Evolutionary conservation across 2,113 vertebrate genomes (phyloP).

Genomic region (Corythoichthys haematopterus): DNA sequence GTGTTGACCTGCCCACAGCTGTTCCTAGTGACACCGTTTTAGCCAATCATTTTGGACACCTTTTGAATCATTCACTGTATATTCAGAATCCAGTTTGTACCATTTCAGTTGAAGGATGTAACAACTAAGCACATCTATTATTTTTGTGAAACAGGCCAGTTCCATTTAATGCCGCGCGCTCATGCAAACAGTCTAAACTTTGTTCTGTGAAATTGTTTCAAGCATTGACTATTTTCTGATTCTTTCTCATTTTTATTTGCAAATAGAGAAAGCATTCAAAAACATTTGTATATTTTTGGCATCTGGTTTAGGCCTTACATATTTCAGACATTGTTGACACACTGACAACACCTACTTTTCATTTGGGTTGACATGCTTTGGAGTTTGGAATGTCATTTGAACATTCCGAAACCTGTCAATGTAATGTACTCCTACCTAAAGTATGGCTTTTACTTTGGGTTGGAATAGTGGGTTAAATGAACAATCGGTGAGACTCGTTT

Average conservation of each 20-base stretch:
- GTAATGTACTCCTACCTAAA: neutral
- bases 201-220: neutral
- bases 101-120: neutral
- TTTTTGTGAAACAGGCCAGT: neutral
- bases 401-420: neutral
- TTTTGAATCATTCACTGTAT: constrained; percentile 5
- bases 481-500: constrained; percentile 77
- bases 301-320: neutral
- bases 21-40: neutral
- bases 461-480: constrained; percentile 69
- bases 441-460: constrained; percentile 2
- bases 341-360: constrained; percentile 19
- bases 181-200: neutral
- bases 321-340: neutral
- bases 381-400: constrained; percentile 71
- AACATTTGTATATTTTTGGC: neutral
- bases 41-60: constrained; percentile 16
- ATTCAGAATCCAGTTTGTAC: neutral
- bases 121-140: neutral
- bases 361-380: constrained; percentile 53
- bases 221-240: neutral
- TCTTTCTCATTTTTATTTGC: neutral
- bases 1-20: constrained; percentile 28
- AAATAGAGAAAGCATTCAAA: neutral
- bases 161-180: neutral